phyloP scores from a whole-genome alignment of 2,888 invertebrate species.

The Nemoura dubitans region DNA sequence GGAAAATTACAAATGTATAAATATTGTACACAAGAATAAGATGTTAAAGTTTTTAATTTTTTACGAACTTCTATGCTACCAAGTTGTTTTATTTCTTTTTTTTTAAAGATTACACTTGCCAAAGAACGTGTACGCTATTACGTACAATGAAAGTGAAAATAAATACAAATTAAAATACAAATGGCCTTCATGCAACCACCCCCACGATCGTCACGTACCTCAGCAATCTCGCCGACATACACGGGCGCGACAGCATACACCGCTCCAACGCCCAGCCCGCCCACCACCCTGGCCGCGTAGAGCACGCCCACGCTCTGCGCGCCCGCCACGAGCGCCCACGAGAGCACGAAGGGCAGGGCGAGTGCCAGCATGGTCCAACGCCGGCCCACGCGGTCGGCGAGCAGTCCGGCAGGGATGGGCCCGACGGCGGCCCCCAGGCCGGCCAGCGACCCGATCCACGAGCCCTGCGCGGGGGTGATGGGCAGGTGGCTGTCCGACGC shows the following conservation, averaged over 20 bases:
- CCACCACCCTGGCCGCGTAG: constrained; percentile 67
- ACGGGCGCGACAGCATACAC: constrained; percentile 80
- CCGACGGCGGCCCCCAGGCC: constrained; percentile 76
- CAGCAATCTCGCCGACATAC: constrained; percentile 88
- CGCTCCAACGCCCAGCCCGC: constrained; percentile 74
- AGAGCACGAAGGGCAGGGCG: constrained; percentile 72
- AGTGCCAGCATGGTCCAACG: constrained; percentile 58
- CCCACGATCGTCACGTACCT: too few relatives aligned
- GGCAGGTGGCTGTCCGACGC: constrained; percentile 60
- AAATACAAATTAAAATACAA: too few relatives aligned
- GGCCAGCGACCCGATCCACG: constrained; percentile 78
- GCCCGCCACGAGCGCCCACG: constrained; percentile 73
- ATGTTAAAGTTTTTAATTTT: too few relatives aligned
- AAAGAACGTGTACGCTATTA: too few relatives aligned
- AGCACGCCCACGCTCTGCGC: constrained; percentile 63
- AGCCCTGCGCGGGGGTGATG: constrained; percentile 68
- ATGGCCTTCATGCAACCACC: too few relatives aligned
- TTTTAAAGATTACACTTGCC: too few relatives aligned
- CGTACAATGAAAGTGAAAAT: too few relatives aligned
- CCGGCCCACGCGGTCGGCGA: constrained; percentile 52
- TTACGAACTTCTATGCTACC: too few relatives aligned
- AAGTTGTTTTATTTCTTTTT: too few relatives aligned
- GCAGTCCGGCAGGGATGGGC: constrained; percentile 72
- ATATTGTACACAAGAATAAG: too few relatives aligned
- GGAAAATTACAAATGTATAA: too few relatives aligned